These are phyloP conservation scores for Bombyx mori DNA, from an alignment of 1,140 invertebrate species.

Conservation along the genomic window ASM3026992v2 NC_085115.1:971001-971500, in stretches of 20 bases:
- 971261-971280: neutral
- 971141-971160: slow-evolving; percentile 38
- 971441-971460: no score
- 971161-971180: slow-evolving; percentile 40
- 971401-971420: no score
- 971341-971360: no score
- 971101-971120: slow-evolving; percentile 46
- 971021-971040: slow-evolving; percentile 31
- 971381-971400: no score
- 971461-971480: no score
- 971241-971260: slow-evolving; percentile 11
- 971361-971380: no score
- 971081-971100: slow-evolving; percentile 40
- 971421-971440: no score
- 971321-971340: no score
- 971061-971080: slow-evolving; percentile 30
- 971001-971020: slow-evolving; percentile 46
- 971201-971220: slow-evolving; percentile 59
- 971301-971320: no score
- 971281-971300: no score
- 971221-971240: slow-evolving; percentile 27
- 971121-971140: slow-evolving; percentile 27
- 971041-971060: slow-evolving; percentile 17
- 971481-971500: no score
- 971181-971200: slow-evolving; percentile 49